Percentiles rank a stretch among this genome's conserved stretches.
These are phyloP conservation scores for Stegostoma tigrinum DNA, from an alignment of 2,113 vertebrate species.

Conservation along the genomic window DNA sequence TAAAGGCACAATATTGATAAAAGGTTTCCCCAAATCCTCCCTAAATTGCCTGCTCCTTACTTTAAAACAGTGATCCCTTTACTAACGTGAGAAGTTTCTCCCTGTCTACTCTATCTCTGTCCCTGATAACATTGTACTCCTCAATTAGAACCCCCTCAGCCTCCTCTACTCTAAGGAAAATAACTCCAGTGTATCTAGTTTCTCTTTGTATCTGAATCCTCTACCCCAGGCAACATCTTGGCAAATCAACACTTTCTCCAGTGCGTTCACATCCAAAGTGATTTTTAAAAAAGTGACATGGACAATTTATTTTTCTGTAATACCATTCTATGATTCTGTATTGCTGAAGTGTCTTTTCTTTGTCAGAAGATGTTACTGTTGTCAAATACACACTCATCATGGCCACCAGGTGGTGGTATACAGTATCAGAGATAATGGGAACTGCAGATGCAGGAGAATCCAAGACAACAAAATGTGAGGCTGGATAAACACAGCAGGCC, in stretches of 20 bases:
- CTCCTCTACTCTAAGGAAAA: neutral
- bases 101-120: neutral
- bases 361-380: neutral
- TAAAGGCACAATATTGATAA: neutral
- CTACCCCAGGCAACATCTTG: neutral
- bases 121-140: neutral
- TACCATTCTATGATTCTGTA: neutral
- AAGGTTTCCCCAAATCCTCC: neutral
- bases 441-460: too few relatives aligned
- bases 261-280: neutral
- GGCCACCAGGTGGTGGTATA: constrained; percentile 1
- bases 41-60: neutral
- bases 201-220: neutral
- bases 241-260: neutral
- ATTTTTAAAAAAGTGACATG: too few relatives aligned
- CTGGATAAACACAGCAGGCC: too few relatives aligned
- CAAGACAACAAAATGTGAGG: too few relatives aligned
- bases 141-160: neutral
- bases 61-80: neutral
- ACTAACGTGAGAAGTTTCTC: neutral
- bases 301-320: too few relatives aligned
- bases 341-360: neutral
- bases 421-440: too few relatives aligned
- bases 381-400: neutral
- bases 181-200: neutral